Percentiles rank a stretch among this genome's conserved stretches.
phyloP scores from a whole-genome alignment of 2,797 vertebrate species.

The Saxicola maurus region DNA sequence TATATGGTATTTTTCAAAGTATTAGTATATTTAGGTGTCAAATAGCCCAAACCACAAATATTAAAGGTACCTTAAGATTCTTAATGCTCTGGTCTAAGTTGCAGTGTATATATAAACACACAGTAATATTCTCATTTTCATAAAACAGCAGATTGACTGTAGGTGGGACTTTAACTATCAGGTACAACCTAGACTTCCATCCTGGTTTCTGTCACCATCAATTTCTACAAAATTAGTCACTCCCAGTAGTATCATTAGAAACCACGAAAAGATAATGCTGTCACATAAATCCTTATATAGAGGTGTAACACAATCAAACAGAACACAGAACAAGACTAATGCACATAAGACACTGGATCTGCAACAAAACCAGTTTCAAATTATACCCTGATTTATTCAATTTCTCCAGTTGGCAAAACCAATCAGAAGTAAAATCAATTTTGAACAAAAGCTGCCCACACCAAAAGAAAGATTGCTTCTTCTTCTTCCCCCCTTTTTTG shows the following conservation, averaged over 20 bases:
- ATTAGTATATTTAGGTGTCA: background rate
- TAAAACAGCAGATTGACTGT: background rate
- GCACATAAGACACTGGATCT: background rate
- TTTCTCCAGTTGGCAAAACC: background rate
- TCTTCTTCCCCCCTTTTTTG: background rate
- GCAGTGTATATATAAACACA: background rate
- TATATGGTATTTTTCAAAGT: background rate
- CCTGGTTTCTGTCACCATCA: background rate
- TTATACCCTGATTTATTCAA: background rate
- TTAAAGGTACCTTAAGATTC: background rate
- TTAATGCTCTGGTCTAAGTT: background rate
- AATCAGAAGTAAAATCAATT: background rate
- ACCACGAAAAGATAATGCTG: background rate
- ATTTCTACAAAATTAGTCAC: background rate
- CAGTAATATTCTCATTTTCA: background rate
- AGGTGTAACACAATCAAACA: background rate
- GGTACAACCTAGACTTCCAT: background rate
- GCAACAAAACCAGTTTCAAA: background rate
- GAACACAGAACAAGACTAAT: background rate
- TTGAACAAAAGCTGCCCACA: background rate
- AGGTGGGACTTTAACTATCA: background rate
- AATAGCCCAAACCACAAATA: background rate
- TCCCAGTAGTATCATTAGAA: background rate
- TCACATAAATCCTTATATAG: background rate
- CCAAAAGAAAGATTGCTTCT: background rate